These are phyloP conservation scores for Oceanites oceanicus DNA, from an alignment of 2,113 vertebrate species.

Conservation along the genomic window DNA sequence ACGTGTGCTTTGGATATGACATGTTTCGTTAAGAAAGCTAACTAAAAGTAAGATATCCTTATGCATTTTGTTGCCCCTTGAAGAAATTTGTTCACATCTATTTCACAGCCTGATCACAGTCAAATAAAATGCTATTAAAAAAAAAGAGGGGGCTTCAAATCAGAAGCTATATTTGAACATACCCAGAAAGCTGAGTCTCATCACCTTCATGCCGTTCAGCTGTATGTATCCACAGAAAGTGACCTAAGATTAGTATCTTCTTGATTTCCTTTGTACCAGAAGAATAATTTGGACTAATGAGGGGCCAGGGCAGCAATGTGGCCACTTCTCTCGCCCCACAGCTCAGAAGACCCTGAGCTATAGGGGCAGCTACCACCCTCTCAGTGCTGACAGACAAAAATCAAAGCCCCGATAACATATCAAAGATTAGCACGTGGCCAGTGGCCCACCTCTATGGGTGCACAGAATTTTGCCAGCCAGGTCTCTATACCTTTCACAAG, in stretches of 20 bases:
- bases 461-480: neutral
- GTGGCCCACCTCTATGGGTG: fast-evolving
- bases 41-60: neutral
- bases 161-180: neutral
- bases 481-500: neutral
- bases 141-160: neutral
- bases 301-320: neutral
- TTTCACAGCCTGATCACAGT: neutral
- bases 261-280: neutral
- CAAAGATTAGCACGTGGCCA: neutral
- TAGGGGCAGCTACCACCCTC: neutral
- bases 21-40: neutral
- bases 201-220: neutral
- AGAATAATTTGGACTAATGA: neutral
- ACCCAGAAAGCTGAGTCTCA: neutral
- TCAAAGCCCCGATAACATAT: neutral
- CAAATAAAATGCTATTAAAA: neutral
- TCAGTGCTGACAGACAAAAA: neutral
- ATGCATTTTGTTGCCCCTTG: neutral
- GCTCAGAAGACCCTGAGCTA: neutral
- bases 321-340: neutral
- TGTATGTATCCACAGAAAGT: neutral
- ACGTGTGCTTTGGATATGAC: neutral
- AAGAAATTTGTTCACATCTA: neutral
- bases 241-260: neutral